Conservation (phyloP, 2,888 invertebrate genomes). For the Incurvaria masculella region DNA sequence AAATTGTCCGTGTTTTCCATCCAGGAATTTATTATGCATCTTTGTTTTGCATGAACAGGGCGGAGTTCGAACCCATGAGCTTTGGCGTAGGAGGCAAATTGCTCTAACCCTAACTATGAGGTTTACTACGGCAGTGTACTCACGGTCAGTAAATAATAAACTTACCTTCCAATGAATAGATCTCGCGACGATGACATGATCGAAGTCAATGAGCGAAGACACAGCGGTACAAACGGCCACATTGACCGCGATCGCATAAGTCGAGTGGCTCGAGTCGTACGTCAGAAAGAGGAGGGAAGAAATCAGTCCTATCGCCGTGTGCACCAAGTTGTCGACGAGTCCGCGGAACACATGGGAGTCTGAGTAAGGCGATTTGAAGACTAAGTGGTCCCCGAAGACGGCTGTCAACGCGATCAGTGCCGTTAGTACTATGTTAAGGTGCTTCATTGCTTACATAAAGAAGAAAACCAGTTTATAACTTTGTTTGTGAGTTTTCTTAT, state of each 20-base stretch:
- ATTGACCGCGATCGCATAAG: constrained; percentile 23
- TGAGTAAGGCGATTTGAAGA: constrained; percentile 36
- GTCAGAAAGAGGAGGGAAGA: constrained; percentile 35
- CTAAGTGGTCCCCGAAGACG: constrained; percentile 34
- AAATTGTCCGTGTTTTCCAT: too few species aligned
- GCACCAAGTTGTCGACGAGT: constrained; percentile 30
- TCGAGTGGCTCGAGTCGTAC: constrained; percentile 23
- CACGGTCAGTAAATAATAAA: background rate
- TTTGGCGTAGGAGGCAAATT: too few species aligned
- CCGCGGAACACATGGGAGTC: constrained; percentile 30
- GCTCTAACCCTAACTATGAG: background rate
- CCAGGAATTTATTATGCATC: too few species aligned
- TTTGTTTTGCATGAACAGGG: background rate
- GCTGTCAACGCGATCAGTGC: constrained; percentile 25
- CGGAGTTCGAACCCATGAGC: background rate
- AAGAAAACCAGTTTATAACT: too few species aligned
- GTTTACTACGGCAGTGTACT: background rate
- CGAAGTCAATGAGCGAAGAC: constrained; percentile 38
- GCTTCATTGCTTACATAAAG: too few species aligned
- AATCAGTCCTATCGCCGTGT: constrained; percentile 31
- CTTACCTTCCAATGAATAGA: constrained; percentile 38
- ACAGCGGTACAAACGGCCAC: constrained; percentile 31
- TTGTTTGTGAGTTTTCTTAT: too few species aligned
- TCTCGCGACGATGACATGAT: constrained; percentile 38
- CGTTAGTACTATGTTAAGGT: constrained; percentile 24